Evolutionary conservation across 2,888 invertebrate genomes (phyloP).

Genomic region (Rutpela maculata): DNA sequence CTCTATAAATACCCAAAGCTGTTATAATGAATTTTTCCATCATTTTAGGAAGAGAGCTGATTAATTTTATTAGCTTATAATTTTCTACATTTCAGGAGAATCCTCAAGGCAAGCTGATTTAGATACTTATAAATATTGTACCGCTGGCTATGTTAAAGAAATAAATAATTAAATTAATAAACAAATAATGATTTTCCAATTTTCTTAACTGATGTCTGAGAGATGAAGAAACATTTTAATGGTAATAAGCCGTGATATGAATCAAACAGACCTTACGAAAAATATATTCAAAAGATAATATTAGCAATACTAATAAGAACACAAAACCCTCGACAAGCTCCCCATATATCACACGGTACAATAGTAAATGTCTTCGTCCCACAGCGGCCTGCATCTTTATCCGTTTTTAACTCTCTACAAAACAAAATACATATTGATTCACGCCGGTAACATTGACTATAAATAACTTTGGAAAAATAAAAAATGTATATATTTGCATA

Average conservation of each 20-base stretch:
- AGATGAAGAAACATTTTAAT: no score
- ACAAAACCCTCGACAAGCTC: slow-evolving; percentile 58
- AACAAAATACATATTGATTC: slow-evolving; percentile 66
- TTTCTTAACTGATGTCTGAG: no score
- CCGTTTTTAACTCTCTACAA: slow-evolving; percentile 59
- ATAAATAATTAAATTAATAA: no score
- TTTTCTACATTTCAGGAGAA: no score
- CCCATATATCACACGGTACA: slow-evolving; percentile 64
- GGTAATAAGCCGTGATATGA: not conserved
- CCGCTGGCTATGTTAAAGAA: no score
- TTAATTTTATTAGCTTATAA: no score
- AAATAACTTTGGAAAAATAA: slow-evolving; percentile 52
- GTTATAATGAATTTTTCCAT: no score
- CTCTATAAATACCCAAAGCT: no score
- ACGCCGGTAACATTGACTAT: slow-evolving; percentile 57
- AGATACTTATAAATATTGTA: no score
- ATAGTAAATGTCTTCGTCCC: slow-evolving; percentile 64
- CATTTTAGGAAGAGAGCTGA: no score
- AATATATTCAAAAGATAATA: slow-evolving; percentile 31
- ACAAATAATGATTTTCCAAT: no score
- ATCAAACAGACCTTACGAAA: not conserved
- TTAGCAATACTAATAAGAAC: slow-evolving; percentile 65
- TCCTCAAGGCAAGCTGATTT: no score
- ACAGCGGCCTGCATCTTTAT: slow-evolving; percentile 65
- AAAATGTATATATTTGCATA: slow-evolving; percentile 45